Conservation (phyloP, 2,113 vertebrate species). For the crab-eating macaque (Macaca fascicularis) region T2T-MFA8v1.1 NC_088378.1:54664001-54664500, state of each 20-base stretch:
- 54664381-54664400: constrained; percentile 82
- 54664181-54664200: neutral
- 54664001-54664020: neutral
- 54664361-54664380: constrained; percentile 12
- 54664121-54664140: neutral
- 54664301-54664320: neutral
- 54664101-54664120: neutral
- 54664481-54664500: constrained; percentile 88
- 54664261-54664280: neutral
- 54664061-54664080: neutral
- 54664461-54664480: constrained; percentile 85
- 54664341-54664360: neutral
- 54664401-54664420: constrained; percentile 91
- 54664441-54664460: constrained; percentile 87
- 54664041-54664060: neutral
- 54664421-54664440: constrained; percentile 90
- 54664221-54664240: neutral
- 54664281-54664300: neutral
- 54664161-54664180: neutral
- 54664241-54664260: neutral
- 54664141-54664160: neutral
- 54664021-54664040: neutral
- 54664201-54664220: neutral
- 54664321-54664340: neutral
- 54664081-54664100: neutral